Percentiles rank a stretch among this genome's conserved stretches.
Evolutionary conservation across 2,888 invertebrate species (phyloP).

Genomic region (Leucania comma): DNA sequence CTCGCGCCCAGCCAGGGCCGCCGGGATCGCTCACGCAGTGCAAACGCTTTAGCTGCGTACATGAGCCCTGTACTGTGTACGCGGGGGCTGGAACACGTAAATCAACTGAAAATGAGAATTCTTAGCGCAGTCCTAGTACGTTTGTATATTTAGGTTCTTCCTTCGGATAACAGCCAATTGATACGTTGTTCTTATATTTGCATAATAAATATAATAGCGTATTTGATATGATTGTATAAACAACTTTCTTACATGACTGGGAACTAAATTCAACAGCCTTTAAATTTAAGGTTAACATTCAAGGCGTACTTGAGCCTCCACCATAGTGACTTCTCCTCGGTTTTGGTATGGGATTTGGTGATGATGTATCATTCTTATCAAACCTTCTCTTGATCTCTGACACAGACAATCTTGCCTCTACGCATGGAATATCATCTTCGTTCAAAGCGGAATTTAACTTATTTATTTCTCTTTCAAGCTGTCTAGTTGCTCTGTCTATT

Average conservation of each 20-base stretch:
- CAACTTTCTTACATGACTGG: background rate
- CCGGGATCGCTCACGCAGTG: background rate
- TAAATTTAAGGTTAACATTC: conserved; percentile 43
- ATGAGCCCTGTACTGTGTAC: too few species aligned
- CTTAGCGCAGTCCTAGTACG: background rate
- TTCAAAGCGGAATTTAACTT: conserved; percentile 86
- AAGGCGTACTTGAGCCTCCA: conserved; percentile 78
- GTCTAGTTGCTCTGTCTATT: conserved; percentile 86
- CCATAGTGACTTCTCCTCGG: conserved; percentile 89
- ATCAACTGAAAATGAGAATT: background rate
- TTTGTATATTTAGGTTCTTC: conserved; percentile 1
- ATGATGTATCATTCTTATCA: conserved; percentile 86
- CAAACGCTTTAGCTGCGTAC: background rate
- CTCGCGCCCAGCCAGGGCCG: background rate
- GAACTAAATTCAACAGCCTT: conserved; percentile 23
- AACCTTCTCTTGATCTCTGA: conserved; percentile 89
- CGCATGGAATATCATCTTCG: conserved; percentile 81
- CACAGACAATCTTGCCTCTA: conserved; percentile 80
- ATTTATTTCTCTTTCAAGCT: conserved; percentile 86
- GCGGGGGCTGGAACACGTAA: background rate
- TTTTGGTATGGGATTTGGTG: conserved; percentile 91
- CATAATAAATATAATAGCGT: background rate
- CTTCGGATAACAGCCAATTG: conserved; percentile 2
- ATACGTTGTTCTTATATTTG: conserved; percentile 1
- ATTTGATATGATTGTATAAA: conserved; percentile 27